Evolutionary conservation across 2,113 vertebrate species (phyloP), one percentile per base, ranked within the genome.

Genomic region (Tiliqua scincoides): DNA sequence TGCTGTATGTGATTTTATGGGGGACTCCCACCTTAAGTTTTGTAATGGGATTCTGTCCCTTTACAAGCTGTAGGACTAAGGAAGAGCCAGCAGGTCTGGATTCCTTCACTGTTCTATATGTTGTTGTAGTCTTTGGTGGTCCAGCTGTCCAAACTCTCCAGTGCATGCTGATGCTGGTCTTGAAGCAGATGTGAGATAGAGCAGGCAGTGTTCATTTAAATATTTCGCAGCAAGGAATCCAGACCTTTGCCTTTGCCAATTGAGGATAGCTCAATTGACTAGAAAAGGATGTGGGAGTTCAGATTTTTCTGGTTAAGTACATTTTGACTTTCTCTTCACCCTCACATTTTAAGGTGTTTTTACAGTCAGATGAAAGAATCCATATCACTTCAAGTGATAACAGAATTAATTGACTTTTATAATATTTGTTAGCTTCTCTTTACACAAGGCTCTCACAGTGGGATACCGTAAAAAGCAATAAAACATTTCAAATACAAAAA

Each of bases 81-180:
- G 40, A 81, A 81, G 68, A 67, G 30, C 79, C 43, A 23, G 61
- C 62, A 54, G 40, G 63, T 52, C 63, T 67, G 43, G 18, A 32
- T 81, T 81, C 17, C 63, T 67, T 25, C 30, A 17, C 63, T 68
- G 18, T 43, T 52, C 1, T 81, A 32, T 32, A 18, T 35, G 43
- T 15, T 18, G 37, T 20, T 48, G 30, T 23, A 52, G 40, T 68
- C 63, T 68, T 68, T 67, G 40, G 17, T 81, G 79, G 43, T 81
- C 79, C 62, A 81, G 63, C 79, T 68, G 79, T 68, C 63, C 43
- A 68, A 52, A 81, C 79, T 68, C 61, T 81, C 40, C 63, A 32
- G 40, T 11, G 27, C 2, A 1, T 68, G 77, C 40, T 68, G n/a
- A 23, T 52, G 63, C 63, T 32, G 62, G 1, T 32, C 40, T 67